phyloP scores from a whole-genome alignment of 2,113 vertebrate species.

The Pseudorectes ferrugineus region DNA sequence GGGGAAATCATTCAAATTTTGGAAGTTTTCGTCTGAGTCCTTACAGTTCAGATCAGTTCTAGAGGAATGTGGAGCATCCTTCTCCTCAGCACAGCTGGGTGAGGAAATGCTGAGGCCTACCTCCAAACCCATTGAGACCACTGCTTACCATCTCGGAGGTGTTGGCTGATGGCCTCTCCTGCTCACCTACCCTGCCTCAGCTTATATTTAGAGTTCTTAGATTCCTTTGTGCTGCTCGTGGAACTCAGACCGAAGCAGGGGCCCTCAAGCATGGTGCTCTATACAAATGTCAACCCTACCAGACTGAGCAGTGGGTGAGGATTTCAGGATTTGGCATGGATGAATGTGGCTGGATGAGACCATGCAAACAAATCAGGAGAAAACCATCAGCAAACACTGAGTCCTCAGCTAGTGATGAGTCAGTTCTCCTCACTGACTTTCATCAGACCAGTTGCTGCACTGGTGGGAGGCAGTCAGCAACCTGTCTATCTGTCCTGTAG shows the following conservation, averaged over 20 bases:
- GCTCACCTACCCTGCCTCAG: not conserved
- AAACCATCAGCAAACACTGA: not conserved
- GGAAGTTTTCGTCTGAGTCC: not conserved
- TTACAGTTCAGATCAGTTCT: accelerated
- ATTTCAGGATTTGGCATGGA: not conserved
- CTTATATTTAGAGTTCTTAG: not conserved
- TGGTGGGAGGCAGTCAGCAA: not conserved
- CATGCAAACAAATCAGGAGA: not conserved
- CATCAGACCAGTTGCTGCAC: not conserved
- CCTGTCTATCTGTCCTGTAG: not conserved
- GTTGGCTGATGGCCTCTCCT: not conserved
- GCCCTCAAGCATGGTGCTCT: not conserved
- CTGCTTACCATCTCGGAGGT: accelerated
- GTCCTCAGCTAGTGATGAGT: not conserved
- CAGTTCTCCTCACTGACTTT: not conserved
- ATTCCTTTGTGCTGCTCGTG: not conserved
- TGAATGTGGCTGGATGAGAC: not conserved
- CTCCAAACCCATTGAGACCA: not conserved
- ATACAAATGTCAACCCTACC: not conserved
- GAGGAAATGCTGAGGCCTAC: not conserved
- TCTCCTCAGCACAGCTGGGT: not conserved
- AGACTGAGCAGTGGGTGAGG: not conserved
- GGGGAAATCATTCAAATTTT: not conserved
- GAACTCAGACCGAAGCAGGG: not conserved
- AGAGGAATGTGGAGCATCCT: not conserved